Evolutionary conservation across 2,113 vertebrate species (phyloP).

Genomic region (Alectura lathami): DNA sequence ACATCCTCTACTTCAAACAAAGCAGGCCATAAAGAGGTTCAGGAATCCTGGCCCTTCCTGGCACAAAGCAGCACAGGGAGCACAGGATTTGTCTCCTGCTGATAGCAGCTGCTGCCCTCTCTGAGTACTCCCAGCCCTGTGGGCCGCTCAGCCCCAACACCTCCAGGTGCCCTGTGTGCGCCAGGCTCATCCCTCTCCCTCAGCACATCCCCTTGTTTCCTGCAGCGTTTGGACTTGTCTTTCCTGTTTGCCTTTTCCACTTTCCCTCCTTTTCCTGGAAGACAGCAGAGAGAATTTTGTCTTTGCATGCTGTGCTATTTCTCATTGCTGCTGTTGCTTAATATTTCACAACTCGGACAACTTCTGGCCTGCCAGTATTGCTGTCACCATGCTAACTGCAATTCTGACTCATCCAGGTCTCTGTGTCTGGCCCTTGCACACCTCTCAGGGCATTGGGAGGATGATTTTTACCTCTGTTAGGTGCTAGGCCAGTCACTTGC

Average conservation of each 20-base stretch:
- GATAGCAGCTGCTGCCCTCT: neutral
- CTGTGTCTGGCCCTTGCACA: neutral
- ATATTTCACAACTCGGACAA: neutral
- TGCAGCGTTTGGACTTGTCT: neutral
- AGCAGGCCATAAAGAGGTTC: conserved; percentile 18
- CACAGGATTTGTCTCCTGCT: neutral
- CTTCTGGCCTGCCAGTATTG: neutral
- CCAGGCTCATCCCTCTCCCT: rapidly evolving
- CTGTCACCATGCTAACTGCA: neutral
- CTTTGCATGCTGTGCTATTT: neutral
- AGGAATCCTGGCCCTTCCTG: neutral
- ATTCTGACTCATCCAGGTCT: neutral
- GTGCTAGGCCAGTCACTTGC: neutral
- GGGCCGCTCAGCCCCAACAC: neutral
- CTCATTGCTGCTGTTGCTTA: neutral
- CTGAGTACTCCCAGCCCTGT: neutral
- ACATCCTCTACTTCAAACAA: neutral
- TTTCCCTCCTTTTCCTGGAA: neutral
- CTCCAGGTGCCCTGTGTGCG: neutral
- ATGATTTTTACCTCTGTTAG: neutral
- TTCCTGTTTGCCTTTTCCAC: neutral
- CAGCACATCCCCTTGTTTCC: neutral
- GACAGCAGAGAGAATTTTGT: neutral
- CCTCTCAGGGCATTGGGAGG: neutral
- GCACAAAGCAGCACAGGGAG: neutral